phyloP scores from a whole-genome alignment of 2,888 invertebrate species.

The Mechanitis messenoides region DNA sequence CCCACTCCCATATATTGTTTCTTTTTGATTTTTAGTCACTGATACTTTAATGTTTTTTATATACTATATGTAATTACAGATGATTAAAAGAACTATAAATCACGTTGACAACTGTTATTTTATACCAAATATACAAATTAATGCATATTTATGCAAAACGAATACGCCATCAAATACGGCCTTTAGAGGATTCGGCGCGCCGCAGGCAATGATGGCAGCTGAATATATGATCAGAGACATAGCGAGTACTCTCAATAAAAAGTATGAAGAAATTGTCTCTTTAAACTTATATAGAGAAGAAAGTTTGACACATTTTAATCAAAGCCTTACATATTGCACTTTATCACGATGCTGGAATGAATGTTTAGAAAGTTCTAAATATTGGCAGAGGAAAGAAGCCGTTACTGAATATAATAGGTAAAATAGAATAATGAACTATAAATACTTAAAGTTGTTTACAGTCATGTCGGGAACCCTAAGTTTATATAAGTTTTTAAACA shows the following conservation, averaged over 20 bases:
- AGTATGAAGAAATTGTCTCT: slow-evolving; percentile 79
- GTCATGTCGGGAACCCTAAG: too few relatives aligned
- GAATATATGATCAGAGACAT: slow-evolving; percentile 88
- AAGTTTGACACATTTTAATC: slow-evolving; percentile 86
- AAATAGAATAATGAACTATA: background rate
- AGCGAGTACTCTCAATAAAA: slow-evolving; percentile 80
- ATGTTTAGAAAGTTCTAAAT: slow-evolving; percentile 81
- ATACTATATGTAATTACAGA: slow-evolving; percentile 64
- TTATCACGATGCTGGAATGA: slow-evolving; percentile 85
- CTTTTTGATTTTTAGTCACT: too few relatives aligned
- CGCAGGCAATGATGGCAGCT: slow-evolving; percentile 90
- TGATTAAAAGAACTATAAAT: slow-evolving; percentile 85
- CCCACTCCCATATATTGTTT: too few relatives aligned
- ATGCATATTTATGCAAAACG: slow-evolving; percentile 87
- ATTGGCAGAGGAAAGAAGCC: slow-evolving; percentile 73
- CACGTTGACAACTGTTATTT: slow-evolving; percentile 90
- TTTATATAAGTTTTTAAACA: too few relatives aligned
- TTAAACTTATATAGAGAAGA: slow-evolving; percentile 89
- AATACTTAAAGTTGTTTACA: background rate
- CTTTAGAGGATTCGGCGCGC: slow-evolving; percentile 93
- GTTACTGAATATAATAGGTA: slow-evolving; percentile 84
- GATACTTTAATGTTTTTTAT: too few relatives aligned
- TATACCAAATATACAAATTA: slow-evolving; percentile 82
- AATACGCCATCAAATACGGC: slow-evolving; percentile 95
- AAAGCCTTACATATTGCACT: slow-evolving; percentile 83